These are phyloP conservation scores for Trachops cirrhosus DNA, from an alignment of 2,797 vertebrate genomes.

Conservation along the genomic window DNA sequence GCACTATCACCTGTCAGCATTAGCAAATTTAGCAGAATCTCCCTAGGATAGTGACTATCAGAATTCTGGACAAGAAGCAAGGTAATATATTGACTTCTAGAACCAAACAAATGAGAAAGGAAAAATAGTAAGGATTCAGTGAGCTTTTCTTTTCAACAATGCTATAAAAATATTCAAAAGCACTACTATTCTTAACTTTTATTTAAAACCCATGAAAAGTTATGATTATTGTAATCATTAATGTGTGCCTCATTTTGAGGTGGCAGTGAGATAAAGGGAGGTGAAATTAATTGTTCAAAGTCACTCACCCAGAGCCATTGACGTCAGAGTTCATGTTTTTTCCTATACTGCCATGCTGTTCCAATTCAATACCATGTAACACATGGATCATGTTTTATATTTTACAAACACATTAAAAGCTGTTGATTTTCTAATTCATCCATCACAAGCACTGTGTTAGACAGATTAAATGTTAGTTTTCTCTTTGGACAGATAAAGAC, in stretches of 20 bases:
- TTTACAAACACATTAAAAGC: not conserved
- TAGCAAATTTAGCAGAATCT: not conserved
- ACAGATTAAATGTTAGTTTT: not conserved
- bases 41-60: not conserved
- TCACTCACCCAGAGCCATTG: not conserved
- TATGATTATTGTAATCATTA: not conserved
- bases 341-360: not conserved
- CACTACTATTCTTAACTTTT: not conserved
- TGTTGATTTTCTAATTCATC: constrained; percentile 9
- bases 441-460: not conserved
- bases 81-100: not conserved
- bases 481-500: not conserved
- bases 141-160: not conserved
- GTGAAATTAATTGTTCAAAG: not conserved
- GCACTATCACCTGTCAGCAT: not conserved
- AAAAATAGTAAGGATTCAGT: not conserved
- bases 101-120: not conserved
- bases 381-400: not conserved
- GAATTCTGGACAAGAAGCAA: constrained; percentile 12
- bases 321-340: not conserved
- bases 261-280: not conserved
- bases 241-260: not conserved
- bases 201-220: not conserved
- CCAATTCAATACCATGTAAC: not conserved
- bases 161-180: not conserved